Conservation (phyloP, 2,888 invertebrate species). For the Steinernema hermaphroditum region DNA sequence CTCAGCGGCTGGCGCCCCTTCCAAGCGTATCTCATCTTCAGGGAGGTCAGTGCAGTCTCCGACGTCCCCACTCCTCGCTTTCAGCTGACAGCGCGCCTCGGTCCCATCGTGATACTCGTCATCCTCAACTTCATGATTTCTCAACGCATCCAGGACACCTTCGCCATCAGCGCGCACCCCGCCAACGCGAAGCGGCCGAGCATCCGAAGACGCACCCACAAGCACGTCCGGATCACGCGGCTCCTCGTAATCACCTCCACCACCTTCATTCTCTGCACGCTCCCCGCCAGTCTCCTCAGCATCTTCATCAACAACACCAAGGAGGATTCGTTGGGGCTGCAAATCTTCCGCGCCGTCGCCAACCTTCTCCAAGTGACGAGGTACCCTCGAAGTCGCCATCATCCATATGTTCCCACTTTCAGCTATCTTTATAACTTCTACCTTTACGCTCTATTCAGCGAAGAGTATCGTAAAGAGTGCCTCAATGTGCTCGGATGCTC, state of each 20-base stretch:
- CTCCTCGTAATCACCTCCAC: constrained; percentile 69
- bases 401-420: constrained; percentile 22
- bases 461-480: constrained; percentile 60
- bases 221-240: constrained; percentile 30
- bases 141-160: constrained; percentile 47
- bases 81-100: constrained; percentile 54
- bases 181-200: constrained; percentile 35
- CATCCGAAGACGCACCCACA: constrained; percentile 40
- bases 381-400: constrained; percentile 34
- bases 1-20: constrained; percentile 61
- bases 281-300: constrained; percentile 68
- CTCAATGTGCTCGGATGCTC: constrained; percentile 49
- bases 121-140: constrained; percentile 58
- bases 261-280: constrained; percentile 69
- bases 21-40: constrained; percentile 67
- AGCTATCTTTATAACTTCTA: constrained; percentile 69
- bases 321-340: constrained; percentile 54
- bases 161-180: constrained; percentile 43
- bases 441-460: constrained; percentile 59
- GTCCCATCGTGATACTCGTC: constrained; percentile 57
- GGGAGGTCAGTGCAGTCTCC: constrained; percentile 63
- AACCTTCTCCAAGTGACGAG: constrained; percentile 69
- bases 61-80: constrained; percentile 7
- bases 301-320: constrained; percentile 66
- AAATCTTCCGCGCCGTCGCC: constrained; percentile 69